phyloP scores from a whole-genome alignment of 2,113 vertebrate species.

The Datnioides undecimradiatus region DNA sequence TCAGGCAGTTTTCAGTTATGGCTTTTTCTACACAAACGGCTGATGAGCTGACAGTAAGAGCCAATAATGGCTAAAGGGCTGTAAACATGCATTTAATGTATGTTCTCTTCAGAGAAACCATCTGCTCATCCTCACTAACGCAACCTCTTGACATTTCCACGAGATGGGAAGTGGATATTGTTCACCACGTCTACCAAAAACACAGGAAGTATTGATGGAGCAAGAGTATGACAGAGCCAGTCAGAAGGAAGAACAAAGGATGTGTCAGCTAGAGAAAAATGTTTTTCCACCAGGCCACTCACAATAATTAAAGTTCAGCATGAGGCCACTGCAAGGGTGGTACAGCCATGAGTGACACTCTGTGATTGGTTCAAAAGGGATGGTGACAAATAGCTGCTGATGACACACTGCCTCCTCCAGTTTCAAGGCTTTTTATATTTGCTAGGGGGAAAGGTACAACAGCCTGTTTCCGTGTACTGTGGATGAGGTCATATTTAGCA shows the following conservation, averaged over 20 bases:
- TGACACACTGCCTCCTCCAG: slow-evolving; percentile 6
- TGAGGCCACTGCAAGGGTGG: slow-evolving; percentile 44
- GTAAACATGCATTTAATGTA: slow-evolving; percentile 7
- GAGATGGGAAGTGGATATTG: slow-evolving; percentile 52
- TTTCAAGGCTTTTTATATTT: slow-evolving; percentile 36
- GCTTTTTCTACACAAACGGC: slow-evolving; percentile 33
- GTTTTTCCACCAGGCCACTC: slow-evolving; percentile 58
- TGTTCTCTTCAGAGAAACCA: slow-evolving; percentile 20
- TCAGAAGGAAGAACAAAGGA: slow-evolving; percentile 35
- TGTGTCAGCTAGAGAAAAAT: slow-evolving; percentile 40
- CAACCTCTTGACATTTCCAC: slow-evolving; percentile 39
- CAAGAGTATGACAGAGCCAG: slow-evolving; percentile 27
- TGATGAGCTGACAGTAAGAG: slow-evolving; percentile 39
- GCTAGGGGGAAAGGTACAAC: background rate
- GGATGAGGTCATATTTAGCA: background rate
- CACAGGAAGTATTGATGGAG: slow-evolving; percentile 50
- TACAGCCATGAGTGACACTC: slow-evolving; percentile 10
- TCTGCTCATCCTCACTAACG: slow-evolving; percentile 8
- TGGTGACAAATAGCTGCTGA: slow-evolving; percentile 37
- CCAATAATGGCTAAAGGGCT: background rate
- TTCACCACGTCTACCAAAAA: slow-evolving; percentile 54
- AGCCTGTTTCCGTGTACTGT: background rate
- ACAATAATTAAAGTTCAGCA: slow-evolving; percentile 74
- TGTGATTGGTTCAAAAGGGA: slow-evolving; percentile 37
- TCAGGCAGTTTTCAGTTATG: slow-evolving; percentile 21